Percentiles rank a stretch among this genome's conserved stretches.
Conservation (phyloP, 2,888 invertebrate species). For the Minunthozetes semirufus region DNA sequence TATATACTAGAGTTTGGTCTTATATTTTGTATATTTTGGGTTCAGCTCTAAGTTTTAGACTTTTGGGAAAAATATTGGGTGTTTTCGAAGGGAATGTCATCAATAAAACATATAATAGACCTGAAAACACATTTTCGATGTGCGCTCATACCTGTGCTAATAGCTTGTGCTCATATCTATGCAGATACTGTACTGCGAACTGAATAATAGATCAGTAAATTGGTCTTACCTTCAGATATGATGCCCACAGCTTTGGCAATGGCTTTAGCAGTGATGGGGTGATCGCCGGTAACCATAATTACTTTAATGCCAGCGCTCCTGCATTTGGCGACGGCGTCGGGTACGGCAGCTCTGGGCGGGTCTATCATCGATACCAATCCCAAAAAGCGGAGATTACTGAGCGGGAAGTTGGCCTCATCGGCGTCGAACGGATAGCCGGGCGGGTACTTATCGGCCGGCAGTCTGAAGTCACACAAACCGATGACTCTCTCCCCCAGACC, state of each 20-base stretch:
- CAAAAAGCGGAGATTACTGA: constrained; percentile 78
- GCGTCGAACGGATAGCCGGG: constrained; percentile 83
- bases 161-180: too few relatives aligned
- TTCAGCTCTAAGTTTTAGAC: too few relatives aligned
- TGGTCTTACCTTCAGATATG: constrained; percentile 70
- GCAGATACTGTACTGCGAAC: too few relatives aligned
- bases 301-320: constrained; percentile 89
- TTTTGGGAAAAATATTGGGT: too few relatives aligned
- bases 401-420: constrained; percentile 79
- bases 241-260: constrained; percentile 91
- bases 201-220: neutral
- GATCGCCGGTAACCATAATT: constrained; percentile 90
- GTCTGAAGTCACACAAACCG: constrained; percentile 76
- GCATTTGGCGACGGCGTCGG: constrained; percentile 94
- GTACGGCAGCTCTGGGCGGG: constrained; percentile 93
- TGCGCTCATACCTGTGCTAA: too few relatives aligned
- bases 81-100: too few relatives aligned
- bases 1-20: too few relatives aligned
- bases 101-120: too few relatives aligned
- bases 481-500: constrained; percentile 82
- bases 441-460: constrained; percentile 86
- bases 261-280: constrained; percentile 90
- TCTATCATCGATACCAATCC: constrained; percentile 99
- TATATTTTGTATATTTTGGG: too few relatives aligned
- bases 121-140: too few relatives aligned